Conservation (phyloP, 2,797 vertebrate species). For the Scomberomorus guttatus region DNA sequence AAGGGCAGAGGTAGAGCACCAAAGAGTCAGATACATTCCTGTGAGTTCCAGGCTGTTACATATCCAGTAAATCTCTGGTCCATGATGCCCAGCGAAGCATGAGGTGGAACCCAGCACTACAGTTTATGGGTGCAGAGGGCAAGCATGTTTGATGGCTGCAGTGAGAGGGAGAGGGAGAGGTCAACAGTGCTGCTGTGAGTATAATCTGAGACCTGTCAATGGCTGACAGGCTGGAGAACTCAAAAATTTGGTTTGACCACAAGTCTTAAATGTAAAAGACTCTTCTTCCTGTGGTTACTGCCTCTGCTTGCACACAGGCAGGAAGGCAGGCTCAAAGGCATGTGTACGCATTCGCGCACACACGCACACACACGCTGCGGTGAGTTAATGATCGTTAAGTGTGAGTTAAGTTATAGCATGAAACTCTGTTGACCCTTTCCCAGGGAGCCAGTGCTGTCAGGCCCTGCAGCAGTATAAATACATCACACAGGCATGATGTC, state of each 20-base stretch:
- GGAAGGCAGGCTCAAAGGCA: constrained; percentile 38
- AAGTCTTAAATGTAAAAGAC: constrained; percentile 72
- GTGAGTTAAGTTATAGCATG: constrained; percentile 78
- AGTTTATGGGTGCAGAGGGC: constrained; percentile 66
- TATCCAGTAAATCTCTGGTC: constrained; percentile 63
- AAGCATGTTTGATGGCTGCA: constrained; percentile 55
- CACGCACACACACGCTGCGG: constrained; percentile 36
- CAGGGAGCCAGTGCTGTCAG: constrained; percentile 66
- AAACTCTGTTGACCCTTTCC: constrained; percentile 73
- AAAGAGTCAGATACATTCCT: constrained; percentile 42
- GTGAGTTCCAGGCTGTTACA: constrained; percentile 49
- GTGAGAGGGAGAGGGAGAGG: constrained; percentile 59
- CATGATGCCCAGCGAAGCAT: constrained; percentile 60
- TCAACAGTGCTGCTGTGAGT: constrained; percentile 46
- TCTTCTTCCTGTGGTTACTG: constrained; percentile 73
- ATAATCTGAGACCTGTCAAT: constrained; percentile 39
- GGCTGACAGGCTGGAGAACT: constrained; percentile 39
- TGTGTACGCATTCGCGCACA: constrained; percentile 13
- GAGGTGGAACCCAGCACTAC: constrained; percentile 57
- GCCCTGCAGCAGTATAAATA: constrained; percentile 73
- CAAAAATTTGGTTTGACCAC: constrained; percentile 65
- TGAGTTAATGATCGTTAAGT: constrained; percentile 73
- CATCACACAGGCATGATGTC: constrained; percentile 83
- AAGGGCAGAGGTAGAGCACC: not conserved
- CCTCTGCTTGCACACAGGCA: constrained; percentile 45